These are phyloP conservation scores for Pardalotus punctatus DNA, from an alignment of 2,113 vertebrate species.

Conservation along the genomic window DNA sequence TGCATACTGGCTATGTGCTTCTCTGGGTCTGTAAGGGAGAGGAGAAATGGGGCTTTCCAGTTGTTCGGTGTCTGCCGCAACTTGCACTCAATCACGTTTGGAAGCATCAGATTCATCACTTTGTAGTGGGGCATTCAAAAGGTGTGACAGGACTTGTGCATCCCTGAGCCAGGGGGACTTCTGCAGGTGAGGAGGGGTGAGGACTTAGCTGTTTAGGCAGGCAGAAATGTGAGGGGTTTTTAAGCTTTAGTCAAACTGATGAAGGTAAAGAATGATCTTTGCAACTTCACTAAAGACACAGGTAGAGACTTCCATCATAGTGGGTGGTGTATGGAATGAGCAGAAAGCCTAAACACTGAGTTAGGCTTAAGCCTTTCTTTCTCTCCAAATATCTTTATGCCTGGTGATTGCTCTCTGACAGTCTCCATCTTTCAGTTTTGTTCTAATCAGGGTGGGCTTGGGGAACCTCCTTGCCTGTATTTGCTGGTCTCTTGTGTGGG, in stretches of 20 bases:
- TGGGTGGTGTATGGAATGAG: background rate
- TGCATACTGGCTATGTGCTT: background rate
- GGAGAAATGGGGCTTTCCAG: background rate
- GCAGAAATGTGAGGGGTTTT: background rate
- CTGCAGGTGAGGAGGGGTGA: background rate
- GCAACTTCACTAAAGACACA: background rate
- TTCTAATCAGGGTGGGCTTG: background rate
- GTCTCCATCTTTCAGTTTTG: background rate
- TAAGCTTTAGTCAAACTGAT: background rate
- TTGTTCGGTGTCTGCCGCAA: background rate
- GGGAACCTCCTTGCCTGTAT: background rate
- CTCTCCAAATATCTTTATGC: background rate
- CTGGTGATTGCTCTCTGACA: background rate
- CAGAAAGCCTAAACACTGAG: background rate
- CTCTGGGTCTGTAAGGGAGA: background rate
- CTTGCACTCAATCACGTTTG: background rate
- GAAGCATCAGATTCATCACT: background rate
- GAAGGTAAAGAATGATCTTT: background rate
- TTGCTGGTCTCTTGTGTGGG: background rate
- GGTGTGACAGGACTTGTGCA: background rate
- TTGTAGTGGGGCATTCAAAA: accelerated
- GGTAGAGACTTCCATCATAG: background rate
- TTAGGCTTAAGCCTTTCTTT: background rate
- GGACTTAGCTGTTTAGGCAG: background rate
- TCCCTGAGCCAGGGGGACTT: background rate